These are phyloP conservation scores for Oxyura jamaicensis DNA, from an alignment of 2,113 vertebrate genomes.

Conservation along the genomic window DNA sequence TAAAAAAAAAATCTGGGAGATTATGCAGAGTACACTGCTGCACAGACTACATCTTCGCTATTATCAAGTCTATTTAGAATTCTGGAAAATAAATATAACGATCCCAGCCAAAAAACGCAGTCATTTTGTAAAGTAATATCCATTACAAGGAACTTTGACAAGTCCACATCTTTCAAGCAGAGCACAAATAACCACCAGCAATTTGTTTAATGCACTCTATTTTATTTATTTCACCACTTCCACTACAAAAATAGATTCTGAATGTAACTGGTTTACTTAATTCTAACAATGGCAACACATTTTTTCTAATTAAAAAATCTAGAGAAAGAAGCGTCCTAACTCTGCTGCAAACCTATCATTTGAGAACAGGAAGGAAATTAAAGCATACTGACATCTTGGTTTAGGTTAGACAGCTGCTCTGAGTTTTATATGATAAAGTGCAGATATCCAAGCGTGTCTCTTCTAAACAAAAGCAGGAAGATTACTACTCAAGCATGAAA, in stretches of 20 bases:
- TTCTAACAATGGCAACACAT: not conserved
- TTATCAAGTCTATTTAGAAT: not conserved
- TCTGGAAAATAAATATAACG: not conserved
- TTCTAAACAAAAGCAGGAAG: not conserved
- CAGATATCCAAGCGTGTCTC: not conserved
- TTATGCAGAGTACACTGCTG: slow-evolving; percentile 2
- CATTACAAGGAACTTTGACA: not conserved
- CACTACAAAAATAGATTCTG: not conserved
- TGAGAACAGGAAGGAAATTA: not conserved
- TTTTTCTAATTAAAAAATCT: not conserved
- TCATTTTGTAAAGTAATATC: not conserved
- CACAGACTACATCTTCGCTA: not conserved
- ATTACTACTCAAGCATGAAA: not conserved
- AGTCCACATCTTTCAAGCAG: not conserved
- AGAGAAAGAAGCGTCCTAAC: not conserved
- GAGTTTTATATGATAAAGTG: not conserved
- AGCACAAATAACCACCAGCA: not conserved
- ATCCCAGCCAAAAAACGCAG: not conserved
- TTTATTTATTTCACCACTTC: not conserved
- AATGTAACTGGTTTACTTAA: not conserved
- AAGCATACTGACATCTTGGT: not conserved
- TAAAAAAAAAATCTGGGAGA: not conserved
- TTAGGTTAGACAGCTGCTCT: not conserved
- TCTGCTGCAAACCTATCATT: not conserved
- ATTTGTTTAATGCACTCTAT: not conserved